phyloP scores from a whole-genome alignment of 2,888 invertebrate species.

The Epiblema foenella region DNA sequence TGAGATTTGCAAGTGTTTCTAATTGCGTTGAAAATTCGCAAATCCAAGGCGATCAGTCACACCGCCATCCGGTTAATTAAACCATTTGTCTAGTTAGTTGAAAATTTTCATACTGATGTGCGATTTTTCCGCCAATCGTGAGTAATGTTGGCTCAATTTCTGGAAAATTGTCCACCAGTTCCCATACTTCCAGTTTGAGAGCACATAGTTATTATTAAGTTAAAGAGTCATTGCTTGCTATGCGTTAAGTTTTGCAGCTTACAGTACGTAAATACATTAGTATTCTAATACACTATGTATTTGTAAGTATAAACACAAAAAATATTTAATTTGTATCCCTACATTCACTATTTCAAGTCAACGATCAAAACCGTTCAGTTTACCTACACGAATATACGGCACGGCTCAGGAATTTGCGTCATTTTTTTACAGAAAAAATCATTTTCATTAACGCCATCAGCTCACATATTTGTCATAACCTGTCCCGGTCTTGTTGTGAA shows the following conservation, averaged over 20 bases:
- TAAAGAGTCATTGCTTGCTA: too few relatives aligned
- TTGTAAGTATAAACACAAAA: not conserved
- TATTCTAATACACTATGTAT: not conserved
- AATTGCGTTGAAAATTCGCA: slow-evolving; percentile 80
- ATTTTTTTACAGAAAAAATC: slow-evolving; percentile 74
- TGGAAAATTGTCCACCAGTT: slow-evolving; percentile 39
- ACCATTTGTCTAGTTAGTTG: slow-evolving; percentile 80
- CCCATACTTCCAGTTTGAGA: too few relatives aligned
- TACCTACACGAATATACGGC: slow-evolving; percentile 56
- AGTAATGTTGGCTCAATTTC: slow-evolving; percentile 49
- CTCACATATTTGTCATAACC: slow-evolving; percentile 85
- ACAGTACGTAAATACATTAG: too few relatives aligned
- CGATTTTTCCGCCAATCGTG: slow-evolving; percentile 57
- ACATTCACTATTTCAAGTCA: not conserved
- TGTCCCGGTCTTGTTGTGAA: slow-evolving; percentile 63
- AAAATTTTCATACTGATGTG: slow-evolving; percentile 58
- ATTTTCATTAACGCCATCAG: slow-evolving; percentile 83
- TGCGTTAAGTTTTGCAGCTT: too few relatives aligned
- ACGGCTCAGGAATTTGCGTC: slow-evolving; percentile 57
- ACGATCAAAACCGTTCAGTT: slow-evolving; percentile 55
- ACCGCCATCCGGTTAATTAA: slow-evolving; percentile 83
- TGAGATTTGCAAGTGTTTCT: slow-evolving; percentile 83
- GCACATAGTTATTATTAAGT: too few relatives aligned
- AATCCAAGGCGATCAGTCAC: slow-evolving; percentile 81
- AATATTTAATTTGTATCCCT: not conserved